Conservation (phyloP, 2,113 vertebrate species). For the Limanda limanda region DNA sequence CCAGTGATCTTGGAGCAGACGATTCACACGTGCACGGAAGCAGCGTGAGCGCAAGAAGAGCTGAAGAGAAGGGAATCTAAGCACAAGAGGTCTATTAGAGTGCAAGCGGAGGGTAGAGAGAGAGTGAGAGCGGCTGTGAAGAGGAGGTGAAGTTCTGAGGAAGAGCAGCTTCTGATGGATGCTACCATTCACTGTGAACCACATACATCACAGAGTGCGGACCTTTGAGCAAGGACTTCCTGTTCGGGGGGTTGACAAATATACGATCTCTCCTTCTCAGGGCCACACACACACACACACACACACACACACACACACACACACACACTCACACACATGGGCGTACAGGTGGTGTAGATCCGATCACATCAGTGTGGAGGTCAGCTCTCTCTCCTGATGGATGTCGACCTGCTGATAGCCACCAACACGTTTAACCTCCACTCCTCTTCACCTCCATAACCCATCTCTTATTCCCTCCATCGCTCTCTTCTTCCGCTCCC, state of each 20-base stretch:
- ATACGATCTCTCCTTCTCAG: background rate
- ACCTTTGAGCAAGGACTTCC: constrained; percentile 16
- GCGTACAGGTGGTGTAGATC: background rate
- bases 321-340: background rate
- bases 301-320: background rate
- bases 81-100: too few species aligned
- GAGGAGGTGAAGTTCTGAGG: too few species aligned
- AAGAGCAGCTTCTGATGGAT: too few species aligned
- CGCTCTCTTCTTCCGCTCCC: background rate
- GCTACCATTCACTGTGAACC: background rate
- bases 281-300: background rate
- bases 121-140: too few species aligned
- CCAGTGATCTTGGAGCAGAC: too few species aligned
- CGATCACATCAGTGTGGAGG: constrained; percentile 20
- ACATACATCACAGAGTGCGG: background rate
- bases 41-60: too few species aligned
- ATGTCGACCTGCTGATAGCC: constrained; percentile 6
- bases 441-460: background rate
- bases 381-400: constrained; percentile 29
- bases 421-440: constrained; percentile 20
- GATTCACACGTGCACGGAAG: too few species aligned
- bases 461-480: background rate
- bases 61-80: too few species aligned
- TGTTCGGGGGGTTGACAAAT: constrained; percentile 2
- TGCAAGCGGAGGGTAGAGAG: too few species aligned